A percentile compares a stretch with the other conserved stretches of the same genome.
Conservation (phyloP, 1,140 invertebrate genomes). For the Heliconius eleuchia region DNA sequence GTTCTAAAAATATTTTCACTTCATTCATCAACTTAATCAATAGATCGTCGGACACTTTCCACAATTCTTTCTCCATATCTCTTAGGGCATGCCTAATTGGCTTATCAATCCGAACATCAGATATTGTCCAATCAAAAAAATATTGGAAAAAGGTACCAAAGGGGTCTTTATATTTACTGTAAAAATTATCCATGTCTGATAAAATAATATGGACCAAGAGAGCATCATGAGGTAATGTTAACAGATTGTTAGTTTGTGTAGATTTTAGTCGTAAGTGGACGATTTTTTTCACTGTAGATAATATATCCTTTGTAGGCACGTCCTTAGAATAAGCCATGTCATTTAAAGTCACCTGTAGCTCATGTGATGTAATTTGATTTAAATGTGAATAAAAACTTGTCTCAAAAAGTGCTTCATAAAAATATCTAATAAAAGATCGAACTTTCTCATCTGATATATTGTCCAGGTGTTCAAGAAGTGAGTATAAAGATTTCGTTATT, state of each 20-base stretch:
- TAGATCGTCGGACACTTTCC: conserved; percentile 37
- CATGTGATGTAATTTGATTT: conserved; percentile 45
- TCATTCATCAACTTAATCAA: conserved; percentile 54
- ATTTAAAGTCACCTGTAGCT: conserved; percentile 61
- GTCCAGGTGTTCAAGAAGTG: conserved; percentile 46
- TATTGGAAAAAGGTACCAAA: conserved; percentile 51
- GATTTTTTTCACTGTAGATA: conserved; percentile 48
- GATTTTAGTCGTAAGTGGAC: conserved; percentile 46
- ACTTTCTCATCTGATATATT: conserved; percentile 46
- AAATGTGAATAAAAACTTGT: conserved; percentile 49
- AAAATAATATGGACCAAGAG: conserved; percentile 57
- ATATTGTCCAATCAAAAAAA: conserved; percentile 48
- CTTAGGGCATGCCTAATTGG: conserved; percentile 40
- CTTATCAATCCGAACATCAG: conserved; percentile 35
- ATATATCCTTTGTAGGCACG: conserved; percentile 49
- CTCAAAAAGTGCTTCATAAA: conserved; percentile 50
- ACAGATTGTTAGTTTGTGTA: conserved; percentile 30
- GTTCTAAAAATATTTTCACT: conserved; percentile 61
- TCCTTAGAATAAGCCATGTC: conserved; percentile 56
- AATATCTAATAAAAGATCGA: conserved; percentile 40
- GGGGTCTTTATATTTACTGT: conserved; percentile 43
- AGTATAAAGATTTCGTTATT: conserved; percentile 49
- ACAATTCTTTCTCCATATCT: conserved; percentile 47
- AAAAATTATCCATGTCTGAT: conserved; percentile 65
- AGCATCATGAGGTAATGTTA: conserved; percentile 43